phyloP scores from a whole-genome alignment of 2,113 vertebrate genomes.

The Etheostoma cragini region DNA sequence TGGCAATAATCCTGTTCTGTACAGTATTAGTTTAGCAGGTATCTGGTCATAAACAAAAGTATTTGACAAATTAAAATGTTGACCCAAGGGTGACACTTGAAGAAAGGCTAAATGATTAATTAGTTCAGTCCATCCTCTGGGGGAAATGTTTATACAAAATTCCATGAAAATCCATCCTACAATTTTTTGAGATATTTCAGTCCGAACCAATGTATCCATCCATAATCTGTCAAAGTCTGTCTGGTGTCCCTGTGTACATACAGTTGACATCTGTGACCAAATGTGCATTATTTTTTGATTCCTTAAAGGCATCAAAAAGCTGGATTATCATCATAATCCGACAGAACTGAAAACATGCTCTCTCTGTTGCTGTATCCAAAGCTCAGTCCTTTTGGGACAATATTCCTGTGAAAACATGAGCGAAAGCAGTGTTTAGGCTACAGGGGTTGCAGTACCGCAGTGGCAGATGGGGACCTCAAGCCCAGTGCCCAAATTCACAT shows the following conservation, averaged over 20 bases:
- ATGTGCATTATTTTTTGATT: constrained; percentile 23
- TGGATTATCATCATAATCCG: constrained; percentile 44
- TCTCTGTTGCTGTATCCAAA: constrained; percentile 4
- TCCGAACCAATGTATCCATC: not conserved
- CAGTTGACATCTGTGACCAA: not conserved
- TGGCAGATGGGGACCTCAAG: constrained; percentile 41
- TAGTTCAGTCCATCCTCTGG: not conserved
- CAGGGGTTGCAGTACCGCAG: not conserved
- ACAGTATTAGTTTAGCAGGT: too few relatives aligned
- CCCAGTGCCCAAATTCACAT: constrained; percentile 9
- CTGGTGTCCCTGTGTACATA: not conserved
- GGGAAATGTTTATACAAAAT: not conserved
- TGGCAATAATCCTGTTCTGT: not conserved
- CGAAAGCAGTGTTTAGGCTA: constrained; percentile 11
- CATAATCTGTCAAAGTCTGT: not conserved
- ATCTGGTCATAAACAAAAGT: not conserved
- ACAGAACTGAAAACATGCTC: constrained; percentile 6
- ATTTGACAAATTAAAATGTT: not conserved
- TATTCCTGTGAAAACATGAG: constrained; percentile 23
- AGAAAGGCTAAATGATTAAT: not conserved
- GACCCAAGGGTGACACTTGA: not conserved
- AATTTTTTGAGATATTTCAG: not conserved
- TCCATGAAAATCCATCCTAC: not conserved
- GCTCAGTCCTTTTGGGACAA: constrained; percentile 8
- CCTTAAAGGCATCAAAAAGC: constrained; percentile 23